A percentile compares a stretch with the other conserved stretches of the same genome.
These are phyloP conservation scores for Beris morrisii DNA, from an alignment of 2,888 invertebrate species.

Conservation along the genomic window DNA sequence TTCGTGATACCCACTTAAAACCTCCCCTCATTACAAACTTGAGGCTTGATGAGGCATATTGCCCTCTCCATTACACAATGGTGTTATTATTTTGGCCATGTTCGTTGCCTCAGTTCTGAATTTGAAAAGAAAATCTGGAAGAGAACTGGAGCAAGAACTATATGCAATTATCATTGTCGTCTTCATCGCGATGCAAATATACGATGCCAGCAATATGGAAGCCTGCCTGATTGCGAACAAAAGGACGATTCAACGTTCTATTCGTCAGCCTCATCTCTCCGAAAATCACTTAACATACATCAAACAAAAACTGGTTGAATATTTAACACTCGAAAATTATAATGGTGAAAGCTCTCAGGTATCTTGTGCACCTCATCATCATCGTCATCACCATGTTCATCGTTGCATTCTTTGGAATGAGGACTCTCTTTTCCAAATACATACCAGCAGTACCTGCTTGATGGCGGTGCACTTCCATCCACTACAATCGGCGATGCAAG, in stretches of 20 bases:
- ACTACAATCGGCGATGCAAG: neutral
- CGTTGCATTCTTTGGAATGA: neutral
- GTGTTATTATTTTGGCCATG: too few species aligned
- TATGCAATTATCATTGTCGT: too few species aligned
- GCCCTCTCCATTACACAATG: too few species aligned
- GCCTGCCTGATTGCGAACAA: too few species aligned
- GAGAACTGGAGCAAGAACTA: too few species aligned
- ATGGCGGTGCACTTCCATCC: slow-evolving; percentile 19
- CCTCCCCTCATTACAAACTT: too few species aligned
- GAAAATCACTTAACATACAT: slow-evolving; percentile 38
- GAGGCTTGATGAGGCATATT: too few species aligned
- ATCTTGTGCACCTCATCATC: slow-evolving; percentile 17
- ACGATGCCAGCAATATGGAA: too few species aligned
- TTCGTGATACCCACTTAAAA: too few species aligned
- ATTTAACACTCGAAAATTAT: slow-evolving; percentile 37
- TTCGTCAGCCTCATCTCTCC: neutral
- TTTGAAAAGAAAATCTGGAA: too few species aligned
- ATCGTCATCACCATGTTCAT: slow-evolving; percentile 2
- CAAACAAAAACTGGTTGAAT: slow-evolving; percentile 39
- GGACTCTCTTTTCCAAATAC: neutral
- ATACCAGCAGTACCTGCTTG: neutral
- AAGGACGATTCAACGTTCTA: neutral
- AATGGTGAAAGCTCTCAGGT: slow-evolving; percentile 15
- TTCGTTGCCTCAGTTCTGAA: too few species aligned
- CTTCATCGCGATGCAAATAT: too few species aligned